phyloP scores from a whole-genome alignment of 2,113 vertebrate species.

The Raja brachyura region DNA sequence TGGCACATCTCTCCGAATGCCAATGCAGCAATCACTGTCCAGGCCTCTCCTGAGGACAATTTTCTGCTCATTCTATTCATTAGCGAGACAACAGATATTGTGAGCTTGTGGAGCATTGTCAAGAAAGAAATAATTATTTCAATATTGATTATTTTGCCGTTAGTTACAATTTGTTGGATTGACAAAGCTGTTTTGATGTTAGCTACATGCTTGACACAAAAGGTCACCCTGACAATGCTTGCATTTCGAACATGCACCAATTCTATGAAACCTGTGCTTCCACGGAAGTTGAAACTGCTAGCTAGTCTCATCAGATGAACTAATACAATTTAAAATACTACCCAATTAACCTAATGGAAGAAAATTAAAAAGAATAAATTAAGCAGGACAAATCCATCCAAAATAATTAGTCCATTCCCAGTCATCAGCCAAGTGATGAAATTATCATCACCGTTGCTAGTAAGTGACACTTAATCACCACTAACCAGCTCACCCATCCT shows the following conservation, averaged over 20 bases:
- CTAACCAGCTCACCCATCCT: neutral
- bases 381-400: neutral
- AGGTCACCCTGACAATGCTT: neutral
- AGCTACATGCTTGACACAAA: neutral
- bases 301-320: neutral
- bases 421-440: neutral
- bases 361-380: slow-evolving; percentile 16
- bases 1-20: too few relatives aligned
- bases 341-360: neutral
- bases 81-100: neutral
- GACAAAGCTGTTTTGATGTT: neutral
- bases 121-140: neutral
- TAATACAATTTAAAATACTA: neutral
- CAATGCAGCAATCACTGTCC: too few relatives aligned
- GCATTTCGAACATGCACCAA: neutral
- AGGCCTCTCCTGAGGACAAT: neutral
- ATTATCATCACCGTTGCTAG: neutral
- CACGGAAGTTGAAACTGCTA: neutral
- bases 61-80: neutral
- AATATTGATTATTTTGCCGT: neutral
- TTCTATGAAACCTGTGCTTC: neutral
- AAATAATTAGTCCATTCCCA: neutral
- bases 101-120: neutral
- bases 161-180: neutral
- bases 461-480: neutral